Evolutionary conservation across 2,888 invertebrate species (phyloP), one percentile per base, ranked within the genome.

Genomic region (Adelphocoris suturalis): DNA sequence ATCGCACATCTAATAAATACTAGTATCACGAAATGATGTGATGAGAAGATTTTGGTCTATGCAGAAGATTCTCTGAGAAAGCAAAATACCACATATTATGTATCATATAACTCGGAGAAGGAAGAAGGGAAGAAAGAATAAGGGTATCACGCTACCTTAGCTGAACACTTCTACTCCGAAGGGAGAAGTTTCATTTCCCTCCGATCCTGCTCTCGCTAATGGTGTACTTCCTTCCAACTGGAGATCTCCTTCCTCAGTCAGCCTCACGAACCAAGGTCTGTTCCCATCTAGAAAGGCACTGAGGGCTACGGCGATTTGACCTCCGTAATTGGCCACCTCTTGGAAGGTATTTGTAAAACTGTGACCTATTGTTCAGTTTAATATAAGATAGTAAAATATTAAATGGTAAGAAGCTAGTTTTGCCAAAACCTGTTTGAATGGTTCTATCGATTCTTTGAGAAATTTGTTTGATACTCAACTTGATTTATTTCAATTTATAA

Each of bases 171-270:
- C 37, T 7, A 37, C 37, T 37, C 37, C 27, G 23, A 23, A 19
- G 68, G 11, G 68, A n/a, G 11, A 27, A 27, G 11, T 68, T 68
- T 23, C 68, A 68, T 68, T 68, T 23, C 57, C 23, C 68, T 9
- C 11, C 27, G 5, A 19, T 2, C 68, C 27, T 13, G 4, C 19
- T 19, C 19, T 27, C 68, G 19, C 68, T 68, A 68, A 68, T 68
- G 68, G 68, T 68, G 68, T 68, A 68, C 68, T 68, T 68, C 68
- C 68, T 23, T 7, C 23, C 68, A 68, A n/a, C 27, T 27, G 68
- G 57, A n/a, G 19, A 68, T 68, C 19, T 68, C 68, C 68, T 68
- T 68, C 16, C 52, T 52, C 14, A 52, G 16, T 9, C 23, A 68
- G 68, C 68, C 23, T 68, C 68, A 68, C 13, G 68, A 61, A 68